Evolutionary conservation across 2,113 vertebrate genomes (phyloP), one percentile per base, ranked within the genome.

Genomic region (Daphoenositta chrysoptera): DNA sequence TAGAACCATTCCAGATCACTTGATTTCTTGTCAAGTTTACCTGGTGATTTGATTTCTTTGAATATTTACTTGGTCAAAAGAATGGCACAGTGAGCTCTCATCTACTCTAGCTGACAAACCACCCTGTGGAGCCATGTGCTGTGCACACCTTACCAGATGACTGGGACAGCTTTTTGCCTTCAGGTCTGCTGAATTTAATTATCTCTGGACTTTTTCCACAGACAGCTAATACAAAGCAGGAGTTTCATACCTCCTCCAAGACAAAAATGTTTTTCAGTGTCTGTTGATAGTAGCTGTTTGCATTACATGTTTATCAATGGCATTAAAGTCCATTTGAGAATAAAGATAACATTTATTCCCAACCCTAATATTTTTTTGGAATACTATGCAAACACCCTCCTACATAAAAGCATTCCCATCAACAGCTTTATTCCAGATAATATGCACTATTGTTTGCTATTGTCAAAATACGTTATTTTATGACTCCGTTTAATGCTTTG

Each of bases 21-120:
- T 80, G 66, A 87, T 92, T 97, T 96, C 91, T 95, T 95, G 56
- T 66, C 50, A 56, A 40, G 35, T 90, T 83, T 89, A 86, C 89
- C 83, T 54, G 51, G 54, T 73, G 76, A 27, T 87, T 85, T 90
- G 50, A 90, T 88, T 90, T 57, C 53, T 83, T 9, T 2, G 42
- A 26, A 12, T 60, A 69, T 78, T 86, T 90, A 42, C 69, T 81
- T 64, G 60, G 76, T 87, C 39, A 44, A 37, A 82, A 90, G 60
- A 95, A 90, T 15, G 40, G 22, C 48, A 35, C 0, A 9, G 50
- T 80, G 66, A 75, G 71, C 45, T 94, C 69, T 80, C 66, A 68
- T 45, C n/a, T 65, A 6, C 44, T 80, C 40, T 27, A 40, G 28
- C 1, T 66, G n/a, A 44, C 73, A 53, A 22, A 60, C 14, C 21